phyloP scores from a whole-genome alignment of 2,797 vertebrate genomes.

The Lepilemur ruficaudatus region DNA sequence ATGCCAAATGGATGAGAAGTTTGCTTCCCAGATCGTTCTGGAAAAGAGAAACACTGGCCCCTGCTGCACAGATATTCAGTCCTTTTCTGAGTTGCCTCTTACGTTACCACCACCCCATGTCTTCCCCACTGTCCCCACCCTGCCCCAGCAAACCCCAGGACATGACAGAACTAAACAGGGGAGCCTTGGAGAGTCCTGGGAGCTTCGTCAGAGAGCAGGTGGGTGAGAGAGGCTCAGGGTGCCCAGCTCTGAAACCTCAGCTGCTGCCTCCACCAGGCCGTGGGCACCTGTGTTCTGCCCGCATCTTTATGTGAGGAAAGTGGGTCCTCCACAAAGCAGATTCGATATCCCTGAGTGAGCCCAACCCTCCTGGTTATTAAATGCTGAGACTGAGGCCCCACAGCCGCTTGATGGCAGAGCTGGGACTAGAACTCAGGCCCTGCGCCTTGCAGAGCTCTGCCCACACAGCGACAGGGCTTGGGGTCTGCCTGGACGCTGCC shows the following conservation, averaged over 20 bases:
- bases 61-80: neutral
- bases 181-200: neutral
- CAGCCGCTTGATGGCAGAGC: neutral
- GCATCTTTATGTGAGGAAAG: neutral
- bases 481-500: neutral
- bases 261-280: accelerated
- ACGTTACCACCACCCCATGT: neutral
- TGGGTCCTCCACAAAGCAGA: neutral
- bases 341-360: neutral
- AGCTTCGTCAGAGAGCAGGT: neutral
- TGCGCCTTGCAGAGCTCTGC: neutral
- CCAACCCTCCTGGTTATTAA: neutral
- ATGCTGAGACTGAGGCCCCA: neutral
- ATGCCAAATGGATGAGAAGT: too few relatives aligned
- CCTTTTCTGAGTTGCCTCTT: neutral
- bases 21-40: neutral
- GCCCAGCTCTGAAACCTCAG: too few relatives aligned
- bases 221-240: accelerated
- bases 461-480: neutral
- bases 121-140: too few relatives aligned
- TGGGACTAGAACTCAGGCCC: neutral
- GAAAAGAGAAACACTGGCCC: neutral
- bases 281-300: accelerated
- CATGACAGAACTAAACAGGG: neutral
- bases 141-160: neutral